Conservation (phyloP, 2,113 vertebrate species). For the Rhizomys pruinosus region DNA sequence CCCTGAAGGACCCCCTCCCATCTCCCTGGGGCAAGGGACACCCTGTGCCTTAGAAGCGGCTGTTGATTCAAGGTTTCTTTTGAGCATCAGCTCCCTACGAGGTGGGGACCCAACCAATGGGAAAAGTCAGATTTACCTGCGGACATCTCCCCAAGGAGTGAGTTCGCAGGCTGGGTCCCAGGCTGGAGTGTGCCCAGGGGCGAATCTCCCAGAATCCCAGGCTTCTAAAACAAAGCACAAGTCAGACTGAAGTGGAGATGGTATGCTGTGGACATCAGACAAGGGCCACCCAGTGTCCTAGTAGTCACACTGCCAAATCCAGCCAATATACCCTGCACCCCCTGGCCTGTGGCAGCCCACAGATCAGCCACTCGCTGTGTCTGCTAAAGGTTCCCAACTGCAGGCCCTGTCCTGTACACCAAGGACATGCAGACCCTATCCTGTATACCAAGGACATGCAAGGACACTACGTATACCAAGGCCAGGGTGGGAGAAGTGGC, state of each 20-base stretch:
- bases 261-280: background rate
- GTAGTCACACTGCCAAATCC: background rate
- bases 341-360: background rate
- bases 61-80: background rate
- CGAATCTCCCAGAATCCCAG: constrained; percentile 92
- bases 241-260: background rate
- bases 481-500: too few species aligned
- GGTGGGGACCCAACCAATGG: background rate
- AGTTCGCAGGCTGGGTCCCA: constrained; percentile 85
- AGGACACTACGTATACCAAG: background rate
- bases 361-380: background rate
- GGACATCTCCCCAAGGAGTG: constrained; percentile 86
- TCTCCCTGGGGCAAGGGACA: background rate
- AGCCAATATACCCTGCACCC: background rate
- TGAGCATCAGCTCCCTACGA: background rate
- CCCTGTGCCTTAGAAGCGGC: background rate
- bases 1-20: background rate
- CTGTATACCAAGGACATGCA: background rate
- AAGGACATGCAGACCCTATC: background rate
- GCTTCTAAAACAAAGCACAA: constrained; percentile 83
- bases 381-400: background rate
- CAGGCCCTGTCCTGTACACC: background rate
- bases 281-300: background rate
- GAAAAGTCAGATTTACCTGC: constrained; percentile 56
- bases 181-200: constrained; percentile 86